Conservation (phyloP, 1,140 invertebrate genomes). For the Anastatus disparis region DNA sequence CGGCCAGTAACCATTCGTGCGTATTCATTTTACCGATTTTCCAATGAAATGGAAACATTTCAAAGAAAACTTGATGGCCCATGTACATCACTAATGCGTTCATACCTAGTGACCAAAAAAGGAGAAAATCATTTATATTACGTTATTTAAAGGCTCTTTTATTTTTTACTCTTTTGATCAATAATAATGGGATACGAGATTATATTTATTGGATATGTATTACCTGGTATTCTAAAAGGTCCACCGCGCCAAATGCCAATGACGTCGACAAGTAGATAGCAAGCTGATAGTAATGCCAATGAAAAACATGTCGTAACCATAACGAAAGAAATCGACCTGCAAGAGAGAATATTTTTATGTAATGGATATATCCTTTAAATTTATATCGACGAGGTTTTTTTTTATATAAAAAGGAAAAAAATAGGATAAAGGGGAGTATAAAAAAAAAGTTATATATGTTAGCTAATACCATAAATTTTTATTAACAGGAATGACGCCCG, state of each 20-base stretch:
- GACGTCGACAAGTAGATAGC: slow-evolving; percentile 87
- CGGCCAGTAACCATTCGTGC: slow-evolving; percentile 78
- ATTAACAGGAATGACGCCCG: slow-evolving; percentile 84
- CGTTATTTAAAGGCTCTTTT: too few species aligned
- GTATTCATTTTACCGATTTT: slow-evolving; percentile 75
- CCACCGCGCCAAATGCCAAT: slow-evolving; percentile 81
- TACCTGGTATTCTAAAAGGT: slow-evolving; percentile 80
- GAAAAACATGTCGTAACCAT: slow-evolving; percentile 81
- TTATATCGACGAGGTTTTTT: background rate
- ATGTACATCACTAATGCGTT: slow-evolving; percentile 90
- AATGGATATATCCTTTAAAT: background rate
- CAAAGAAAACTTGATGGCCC: slow-evolving; percentile 81
- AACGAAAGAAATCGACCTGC: slow-evolving; percentile 88
- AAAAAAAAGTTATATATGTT: background rate
- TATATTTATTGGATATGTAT: too few species aligned
- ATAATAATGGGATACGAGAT: too few species aligned
- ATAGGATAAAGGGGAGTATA: background rate
- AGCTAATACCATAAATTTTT: slow-evolving; percentile 84
- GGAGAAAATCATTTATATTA: too few species aligned
- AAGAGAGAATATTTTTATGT: background rate
- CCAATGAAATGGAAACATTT: slow-evolving; percentile 89
- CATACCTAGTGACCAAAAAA: slow-evolving; percentile 74
- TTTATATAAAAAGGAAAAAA: too few species aligned
- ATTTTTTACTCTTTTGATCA: background rate
- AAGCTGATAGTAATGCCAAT: slow-evolving; percentile 76